Evolutionary conservation across 2,888 invertebrate genomes (phyloP), one percentile per base, ranked within the genome.

Genomic region (Rutpela maculata): DNA sequence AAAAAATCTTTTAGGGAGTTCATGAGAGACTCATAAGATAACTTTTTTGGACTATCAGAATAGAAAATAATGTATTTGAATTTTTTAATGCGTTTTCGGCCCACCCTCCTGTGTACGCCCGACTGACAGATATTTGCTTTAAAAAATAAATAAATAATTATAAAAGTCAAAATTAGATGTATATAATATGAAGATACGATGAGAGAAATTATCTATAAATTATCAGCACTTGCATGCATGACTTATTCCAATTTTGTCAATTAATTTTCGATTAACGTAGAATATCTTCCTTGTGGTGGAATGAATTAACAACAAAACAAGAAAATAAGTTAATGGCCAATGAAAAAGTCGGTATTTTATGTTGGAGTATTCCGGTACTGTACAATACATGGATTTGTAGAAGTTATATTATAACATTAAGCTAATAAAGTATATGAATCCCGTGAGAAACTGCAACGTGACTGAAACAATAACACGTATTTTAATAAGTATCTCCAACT

Each of bases 381-480:
- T 70, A 70, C 57, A 75, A 75, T 79, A 82, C 82, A 81, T 77
- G 80, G 84, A 84, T 85, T 85, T 84, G 80, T 83, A 73, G 81
- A 81, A 85, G 82, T 83, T 79, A 79, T 80, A 85, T 81, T 84
- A 83, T 77, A 77, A 84, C 84, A 85, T 86, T 86, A 85, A 82
- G 80, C 84, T 86, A 86, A 86, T 86, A 87, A 86, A 87, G 85
- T 85, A 86, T 85, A 84, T 86, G 84, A 76, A 86, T 88, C 87
- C 89, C 90, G 90, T 90, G 90, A 89, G 90, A 90, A 90, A 89
- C 88, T 84, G 86, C 88, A 89, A 90, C 90, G 90, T 90, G 90
- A 90, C 90, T 88, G 85, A 88, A 89, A 89, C 89, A 89, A 89
- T 89, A 89, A 89, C 89, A 88, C 88, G 90, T 89, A 89, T 89